These are phyloP conservation scores for Bombus pyrosoma DNA, from an alignment of 1,140 invertebrate genomes.

Conservation along the genomic window DNA sequence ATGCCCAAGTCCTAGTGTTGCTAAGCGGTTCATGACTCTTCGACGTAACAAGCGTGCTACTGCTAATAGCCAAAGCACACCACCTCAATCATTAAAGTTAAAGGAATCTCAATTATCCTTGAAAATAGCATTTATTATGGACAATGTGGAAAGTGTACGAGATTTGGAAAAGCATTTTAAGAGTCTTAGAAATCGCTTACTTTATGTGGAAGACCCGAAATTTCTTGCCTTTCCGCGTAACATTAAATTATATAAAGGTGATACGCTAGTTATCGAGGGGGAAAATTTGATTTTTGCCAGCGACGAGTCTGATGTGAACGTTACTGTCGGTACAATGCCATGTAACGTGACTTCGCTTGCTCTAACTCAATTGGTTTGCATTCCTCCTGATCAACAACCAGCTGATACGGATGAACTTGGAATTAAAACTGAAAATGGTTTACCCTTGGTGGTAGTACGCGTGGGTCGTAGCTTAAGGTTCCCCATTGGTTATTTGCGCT, in stretches of 20 bases:
- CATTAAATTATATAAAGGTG: constrained; percentile 96
- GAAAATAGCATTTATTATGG: constrained; percentile 97
- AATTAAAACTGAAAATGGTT: constrained; percentile 87
- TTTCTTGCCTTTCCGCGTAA: constrained; percentile 93
- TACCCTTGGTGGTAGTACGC: constrained; percentile 94
- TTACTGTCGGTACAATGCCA: constrained; percentile 93
- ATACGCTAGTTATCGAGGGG: constrained; percentile 97
- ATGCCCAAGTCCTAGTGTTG: constrained; percentile 93
- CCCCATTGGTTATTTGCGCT: constrained; percentile 93
- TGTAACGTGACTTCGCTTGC: constrained; percentile 98
- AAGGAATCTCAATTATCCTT: constrained; percentile 85
- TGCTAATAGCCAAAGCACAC: constrained; percentile 12
- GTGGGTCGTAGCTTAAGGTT: constrained; percentile 94
- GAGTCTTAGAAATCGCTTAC: constrained; percentile 89
- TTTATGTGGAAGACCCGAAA: constrained; percentile 96
- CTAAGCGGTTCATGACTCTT: constrained; percentile 73
- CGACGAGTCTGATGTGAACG: constrained; percentile 95
- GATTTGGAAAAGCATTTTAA: constrained; percentile 95
- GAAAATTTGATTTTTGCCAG: constrained; percentile 95
- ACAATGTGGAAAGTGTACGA: constrained; percentile 93
- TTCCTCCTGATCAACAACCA: constrained; percentile 94
- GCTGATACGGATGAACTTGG: constrained; percentile 93
- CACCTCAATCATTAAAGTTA: constrained; percentile 68
- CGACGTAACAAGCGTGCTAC: constrained; percentile 56
- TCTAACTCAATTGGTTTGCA: constrained; percentile 93